phyloP scores from a whole-genome alignment of 2,888 invertebrate genomes.

The Brachyptera risi region DNA sequence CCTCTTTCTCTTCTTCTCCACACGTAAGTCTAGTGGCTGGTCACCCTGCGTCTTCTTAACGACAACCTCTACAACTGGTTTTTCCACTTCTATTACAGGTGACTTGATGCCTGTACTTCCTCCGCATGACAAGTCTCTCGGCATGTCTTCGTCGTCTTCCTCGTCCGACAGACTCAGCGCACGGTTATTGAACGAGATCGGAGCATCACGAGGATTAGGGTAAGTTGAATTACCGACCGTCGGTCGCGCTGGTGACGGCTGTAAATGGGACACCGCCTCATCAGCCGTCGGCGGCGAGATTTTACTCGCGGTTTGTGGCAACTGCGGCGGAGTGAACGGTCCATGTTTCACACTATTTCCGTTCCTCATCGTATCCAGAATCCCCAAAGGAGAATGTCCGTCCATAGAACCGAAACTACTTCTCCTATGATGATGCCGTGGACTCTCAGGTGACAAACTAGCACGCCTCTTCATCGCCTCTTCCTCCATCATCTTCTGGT shows the following conservation, averaged over 20 bases:
- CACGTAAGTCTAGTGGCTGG: constrained; percentile 71
- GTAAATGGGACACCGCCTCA: constrained; percentile 58
- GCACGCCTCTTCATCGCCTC: constrained; percentile 52
- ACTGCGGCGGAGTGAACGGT: constrained; percentile 20
- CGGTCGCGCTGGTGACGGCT: constrained; percentile 63
- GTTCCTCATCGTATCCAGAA: constrained; percentile 11
- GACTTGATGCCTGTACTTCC: constrained; percentile 45
- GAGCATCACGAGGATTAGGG: constrained; percentile 39
- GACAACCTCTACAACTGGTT: constrained; percentile 38
- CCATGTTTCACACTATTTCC: constrained; percentile 6
- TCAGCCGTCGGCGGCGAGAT: constrained; percentile 64
- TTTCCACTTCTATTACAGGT: constrained; percentile 42
- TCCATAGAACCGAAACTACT: constrained; percentile 9
- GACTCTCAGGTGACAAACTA: constrained; percentile 50
- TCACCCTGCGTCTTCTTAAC: constrained; percentile 52
- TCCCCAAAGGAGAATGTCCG: neutral
- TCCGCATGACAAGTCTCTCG: constrained; percentile 41
- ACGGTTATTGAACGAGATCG: constrained; percentile 9
- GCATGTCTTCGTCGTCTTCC: constrained; percentile 40
- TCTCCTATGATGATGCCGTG: constrained; percentile 29
- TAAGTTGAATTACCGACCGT: constrained; percentile 41
- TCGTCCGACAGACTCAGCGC: constrained; percentile 15
- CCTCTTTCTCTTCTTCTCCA: constrained; percentile 53
- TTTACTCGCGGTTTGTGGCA: constrained; percentile 43
- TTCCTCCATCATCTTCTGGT: constrained; percentile 42